These are phyloP conservation scores for Drosophila siamana DNA, from an alignment of 2,888 invertebrate species.

Conservation along the genomic window DNA sequence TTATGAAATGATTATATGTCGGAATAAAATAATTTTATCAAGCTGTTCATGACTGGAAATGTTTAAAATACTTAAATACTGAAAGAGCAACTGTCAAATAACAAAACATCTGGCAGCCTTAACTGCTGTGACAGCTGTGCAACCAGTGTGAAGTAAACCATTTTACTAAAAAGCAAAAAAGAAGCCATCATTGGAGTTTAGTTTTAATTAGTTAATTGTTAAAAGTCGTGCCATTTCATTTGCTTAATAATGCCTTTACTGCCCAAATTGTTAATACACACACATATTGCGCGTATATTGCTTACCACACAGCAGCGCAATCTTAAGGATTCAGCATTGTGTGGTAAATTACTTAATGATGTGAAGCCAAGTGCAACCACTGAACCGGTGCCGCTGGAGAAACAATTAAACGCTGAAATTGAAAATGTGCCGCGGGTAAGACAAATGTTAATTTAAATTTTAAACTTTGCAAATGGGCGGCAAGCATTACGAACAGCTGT, in stretches of 20 bases:
- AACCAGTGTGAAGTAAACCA: too few relatives aligned
- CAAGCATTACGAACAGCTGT: background rate
- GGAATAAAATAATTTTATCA: background rate
- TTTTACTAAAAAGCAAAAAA: background rate
- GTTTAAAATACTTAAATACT: conserved; percentile 3
- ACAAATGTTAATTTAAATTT: conserved; percentile 12
- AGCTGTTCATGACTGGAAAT: too few relatives aligned
- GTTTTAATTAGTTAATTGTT: background rate
- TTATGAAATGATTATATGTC: background rate
- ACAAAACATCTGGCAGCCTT: conserved; percentile 30
- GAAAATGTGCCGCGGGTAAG: background rate
- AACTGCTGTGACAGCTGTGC: conserved; percentile 22
- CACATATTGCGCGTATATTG: background rate
- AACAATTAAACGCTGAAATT: too few relatives aligned
- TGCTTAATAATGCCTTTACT: background rate
- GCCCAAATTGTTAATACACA: background rate
- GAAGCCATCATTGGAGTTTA: background rate
- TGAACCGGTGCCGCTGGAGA: background rate
- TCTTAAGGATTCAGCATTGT: background rate
- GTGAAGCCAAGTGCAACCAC: background rate
- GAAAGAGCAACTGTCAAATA: background rate
- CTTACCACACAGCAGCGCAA: background rate
- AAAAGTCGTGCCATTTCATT: background rate
- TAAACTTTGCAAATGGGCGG: conserved; percentile 8
- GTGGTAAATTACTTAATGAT: background rate